phyloP scores from a whole-genome alignment of 2,888 invertebrate species.

The Galerucella nymphaeae region DNA sequence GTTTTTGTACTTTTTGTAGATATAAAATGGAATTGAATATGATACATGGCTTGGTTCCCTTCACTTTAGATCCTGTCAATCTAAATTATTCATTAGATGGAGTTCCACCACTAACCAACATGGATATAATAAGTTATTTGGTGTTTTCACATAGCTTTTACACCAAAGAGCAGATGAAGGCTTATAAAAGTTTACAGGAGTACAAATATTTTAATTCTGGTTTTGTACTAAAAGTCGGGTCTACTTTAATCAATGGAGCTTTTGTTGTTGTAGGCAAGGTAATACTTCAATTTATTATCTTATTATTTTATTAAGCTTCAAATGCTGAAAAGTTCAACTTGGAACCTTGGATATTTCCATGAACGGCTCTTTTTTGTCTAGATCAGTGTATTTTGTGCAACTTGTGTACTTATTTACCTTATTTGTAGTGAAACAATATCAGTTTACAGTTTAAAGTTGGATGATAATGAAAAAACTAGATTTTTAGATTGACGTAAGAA shows the following conservation, averaged over 20 bases:
- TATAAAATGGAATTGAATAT: too few species aligned
- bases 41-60: too few species aligned
- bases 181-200: neutral
- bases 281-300: neutral
- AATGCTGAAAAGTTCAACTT: neutral
- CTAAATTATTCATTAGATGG: neutral
- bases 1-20: neutral
- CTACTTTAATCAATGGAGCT: neutral
- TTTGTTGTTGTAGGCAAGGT: neutral
- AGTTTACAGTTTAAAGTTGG: too few species aligned
- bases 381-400: conserved; percentile 4
- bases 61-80: too few species aligned
- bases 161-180: neutral
- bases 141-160: neutral
- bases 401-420: too few species aligned
- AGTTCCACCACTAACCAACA: neutral
- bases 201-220: neutral
- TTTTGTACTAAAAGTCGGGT: neutral
- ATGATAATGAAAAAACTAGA: too few species aligned
- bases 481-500: too few species aligned
- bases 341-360: neutral
- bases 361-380: neutral
- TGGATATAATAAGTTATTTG: too few species aligned
- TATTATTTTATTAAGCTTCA: neutral
- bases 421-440: too few species aligned